A percentile compares a stretch with the other conserved stretches of the same genome.
Conservation (phyloP, 2,797 vertebrate genomes). For the Pyrocephalus nanus region DNA sequence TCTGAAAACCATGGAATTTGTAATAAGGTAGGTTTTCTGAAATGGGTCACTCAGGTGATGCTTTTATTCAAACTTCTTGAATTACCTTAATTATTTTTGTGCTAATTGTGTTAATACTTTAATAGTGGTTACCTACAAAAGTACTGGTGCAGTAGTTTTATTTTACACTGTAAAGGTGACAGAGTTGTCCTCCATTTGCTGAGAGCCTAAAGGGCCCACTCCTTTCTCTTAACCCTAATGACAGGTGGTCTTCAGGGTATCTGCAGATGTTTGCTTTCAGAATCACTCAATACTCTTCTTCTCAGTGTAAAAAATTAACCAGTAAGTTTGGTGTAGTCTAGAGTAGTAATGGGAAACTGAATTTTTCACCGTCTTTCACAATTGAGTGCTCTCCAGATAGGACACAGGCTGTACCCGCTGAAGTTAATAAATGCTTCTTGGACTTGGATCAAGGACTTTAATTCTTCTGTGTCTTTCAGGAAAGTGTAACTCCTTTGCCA, state of each 20-base stretch:
- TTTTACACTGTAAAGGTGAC: not conserved
- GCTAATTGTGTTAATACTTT: not conserved
- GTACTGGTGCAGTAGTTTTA: not conserved
- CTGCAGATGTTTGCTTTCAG: not conserved
- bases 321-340: not conserved
- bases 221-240: not conserved
- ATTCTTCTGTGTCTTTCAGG: not conserved
- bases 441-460: not conserved
- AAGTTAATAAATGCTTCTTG: not conserved
- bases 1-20: not conserved
- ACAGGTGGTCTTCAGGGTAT: not conserved
- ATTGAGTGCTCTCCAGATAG: not conserved
- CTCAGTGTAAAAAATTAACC: not conserved
- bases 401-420: not conserved
- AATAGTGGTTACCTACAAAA: not conserved
- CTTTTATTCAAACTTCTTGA: not conserved
- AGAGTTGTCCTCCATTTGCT: not conserved
- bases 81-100: not conserved
- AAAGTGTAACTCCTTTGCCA: not conserved
- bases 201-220: not conserved
- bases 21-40: not conserved
- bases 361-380: not conserved
- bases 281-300: not conserved
- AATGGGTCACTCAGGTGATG: not conserved
- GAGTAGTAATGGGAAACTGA: not conserved